A percentile compares a stretch with the other conserved stretches of the same genome.
phyloP scores from a whole-genome alignment of 1,140 invertebrate species.

The Drosophila micromelanica region DNA sequence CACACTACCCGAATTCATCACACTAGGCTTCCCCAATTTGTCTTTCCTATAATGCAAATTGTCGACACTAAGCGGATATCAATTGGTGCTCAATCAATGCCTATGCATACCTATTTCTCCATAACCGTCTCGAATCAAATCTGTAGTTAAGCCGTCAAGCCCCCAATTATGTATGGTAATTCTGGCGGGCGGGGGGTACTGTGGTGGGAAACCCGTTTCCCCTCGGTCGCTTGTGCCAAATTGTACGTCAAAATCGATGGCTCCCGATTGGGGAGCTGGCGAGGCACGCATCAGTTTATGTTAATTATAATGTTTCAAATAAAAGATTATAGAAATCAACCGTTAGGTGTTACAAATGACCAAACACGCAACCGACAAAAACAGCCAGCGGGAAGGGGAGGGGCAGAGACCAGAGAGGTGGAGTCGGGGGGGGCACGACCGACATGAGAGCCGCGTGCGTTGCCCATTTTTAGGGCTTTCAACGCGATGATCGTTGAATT shows the following conservation, averaged over 20 bases:
- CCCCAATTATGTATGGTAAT: slow-evolving; percentile 31
- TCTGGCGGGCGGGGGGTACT: background rate
- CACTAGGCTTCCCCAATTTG: too few relatives aligned
- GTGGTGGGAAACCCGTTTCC: background rate
- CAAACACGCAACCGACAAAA: slow-evolving; percentile 55
- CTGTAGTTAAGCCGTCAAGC: background rate
- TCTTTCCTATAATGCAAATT: too few relatives aligned
- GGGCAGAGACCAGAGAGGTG: background rate
- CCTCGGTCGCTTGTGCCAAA: slow-evolving; percentile 23
- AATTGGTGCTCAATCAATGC: background rate
- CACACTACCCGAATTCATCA: too few relatives aligned
- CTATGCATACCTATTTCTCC: background rate
- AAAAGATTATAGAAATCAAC: slow-evolving; percentile 72
- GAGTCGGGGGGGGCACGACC: slow-evolving; percentile 13
- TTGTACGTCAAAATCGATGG: slow-evolving; percentile 24
- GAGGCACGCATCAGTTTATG: slow-evolving; percentile 43
- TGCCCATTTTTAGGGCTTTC: slow-evolving; percentile 47
- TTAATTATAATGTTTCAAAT: slow-evolving; percentile 64
- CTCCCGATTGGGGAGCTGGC: slow-evolving; percentile 15
- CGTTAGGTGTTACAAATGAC: slow-evolving; percentile 79
- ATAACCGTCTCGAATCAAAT: background rate
- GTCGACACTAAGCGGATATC: background rate
- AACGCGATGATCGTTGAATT: slow-evolving; percentile 62
- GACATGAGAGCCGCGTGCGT: slow-evolving; percentile 47
- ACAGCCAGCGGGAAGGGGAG: background rate